phyloP scores from a whole-genome alignment of 1,140 invertebrate genomes.

The Harlomillsia oculata region DNA sequence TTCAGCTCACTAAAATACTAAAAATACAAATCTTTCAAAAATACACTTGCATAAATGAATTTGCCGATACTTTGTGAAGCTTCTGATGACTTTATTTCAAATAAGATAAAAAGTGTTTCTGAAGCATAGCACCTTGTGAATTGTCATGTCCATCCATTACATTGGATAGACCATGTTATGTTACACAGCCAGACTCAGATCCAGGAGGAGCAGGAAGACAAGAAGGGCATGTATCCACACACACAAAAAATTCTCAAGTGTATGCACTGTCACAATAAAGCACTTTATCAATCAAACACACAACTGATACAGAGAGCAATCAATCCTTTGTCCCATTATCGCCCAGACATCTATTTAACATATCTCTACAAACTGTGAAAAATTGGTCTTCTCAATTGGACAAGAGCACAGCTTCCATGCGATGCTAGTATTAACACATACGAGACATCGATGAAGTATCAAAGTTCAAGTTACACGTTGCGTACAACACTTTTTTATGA shows the following conservation, averaged over 20 bases:
- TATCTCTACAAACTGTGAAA: slow-evolving; percentile 21
- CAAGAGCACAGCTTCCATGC: too few species aligned
- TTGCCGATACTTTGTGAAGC: too few species aligned
- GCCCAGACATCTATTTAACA: slow-evolving; percentile 23
- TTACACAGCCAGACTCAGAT: too few species aligned
- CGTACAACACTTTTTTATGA: background rate
- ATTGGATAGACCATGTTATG: too few species aligned
- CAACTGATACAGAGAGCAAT: slow-evolving; percentile 23
- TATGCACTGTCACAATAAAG: slow-evolving; percentile 25
- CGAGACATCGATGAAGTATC: background rate
- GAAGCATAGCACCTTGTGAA: too few species aligned
- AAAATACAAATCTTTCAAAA: too few species aligned
- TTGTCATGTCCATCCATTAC: too few species aligned
- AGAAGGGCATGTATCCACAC: background rate
- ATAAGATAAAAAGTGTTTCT: too few species aligned
- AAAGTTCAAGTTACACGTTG: background rate
- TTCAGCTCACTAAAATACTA: too few species aligned
- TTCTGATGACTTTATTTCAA: too few species aligned
- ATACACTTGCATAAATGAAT: too few species aligned
- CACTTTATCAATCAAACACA: slow-evolving; percentile 31
- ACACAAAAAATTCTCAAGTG: slow-evolving; percentile 18
- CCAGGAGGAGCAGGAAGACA: background rate
- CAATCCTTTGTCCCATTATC: slow-evolving; percentile 28
- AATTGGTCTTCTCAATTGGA: slow-evolving; percentile 17
- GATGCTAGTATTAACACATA: too few species aligned